Evolutionary conservation across 1,140 invertebrate genomes (phyloP), one percentile per base, ranked within the genome.

Genomic region (Samia ricini): DNA sequence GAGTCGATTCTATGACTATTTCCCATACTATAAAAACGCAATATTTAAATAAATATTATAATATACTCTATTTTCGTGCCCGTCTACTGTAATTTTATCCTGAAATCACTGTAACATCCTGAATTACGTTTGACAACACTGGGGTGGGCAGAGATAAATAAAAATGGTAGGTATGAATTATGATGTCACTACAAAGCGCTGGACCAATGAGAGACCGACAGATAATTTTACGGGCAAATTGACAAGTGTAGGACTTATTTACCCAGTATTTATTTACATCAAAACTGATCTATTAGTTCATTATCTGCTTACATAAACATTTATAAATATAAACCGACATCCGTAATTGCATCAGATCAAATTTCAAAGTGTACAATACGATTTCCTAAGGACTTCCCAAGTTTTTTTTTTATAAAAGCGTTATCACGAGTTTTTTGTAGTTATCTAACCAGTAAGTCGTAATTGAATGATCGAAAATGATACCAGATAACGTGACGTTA

Each of bases 401-500:
- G 51, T 22, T 22, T 15, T 12, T 50, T 50, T 50, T 1, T 15
- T 52, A 52, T 52, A 15, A 15, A 23, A 52, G 12, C 51, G 20
- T 22, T 21, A 63, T 61, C 61, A 61, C 58, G 62, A 36, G 49
- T 29, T 60, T 50, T 29, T 4, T 36, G 49, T 74, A 74, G 20
- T 87, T 87, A 86, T 83, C 78, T 87, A 86, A 85, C 68, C 24
- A 61, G 61, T 24, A 66, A 63, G 61, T 58, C 59, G 33, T 60
- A 67, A 74, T 79, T 79, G 75, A 63, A 79, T 80, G 75, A 68
- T 76, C 67, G 63, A 76, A 79, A 79, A 89, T 89, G 86, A 84
- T 88, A 77, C 79, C 85, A 63, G 83, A 88, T 75, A 92, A 93
- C 61, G 93, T 96, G 61, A 95, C 93, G 56, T 85, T 97, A 57